Evolutionary conservation across 2,888 invertebrate genomes (phyloP), one percentile per base, ranked within the genome.

Genomic region (Buathra laborator): DNA sequence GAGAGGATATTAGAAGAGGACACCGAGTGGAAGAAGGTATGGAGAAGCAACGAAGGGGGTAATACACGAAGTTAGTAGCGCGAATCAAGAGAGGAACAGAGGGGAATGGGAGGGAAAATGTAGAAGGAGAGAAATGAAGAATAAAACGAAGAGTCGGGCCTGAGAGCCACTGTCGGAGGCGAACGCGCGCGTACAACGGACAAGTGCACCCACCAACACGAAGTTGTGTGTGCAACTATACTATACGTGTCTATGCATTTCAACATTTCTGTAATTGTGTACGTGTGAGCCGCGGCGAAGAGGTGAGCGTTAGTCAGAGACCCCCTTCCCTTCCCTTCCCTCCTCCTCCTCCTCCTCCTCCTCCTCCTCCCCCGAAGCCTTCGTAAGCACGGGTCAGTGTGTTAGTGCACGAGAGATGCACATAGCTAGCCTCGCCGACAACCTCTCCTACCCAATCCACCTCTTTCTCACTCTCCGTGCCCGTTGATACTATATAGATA

Each of bases 101-200:
- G 19, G 24, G 56, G 2, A 3, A 48, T 48, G 62, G 37, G 37
- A 9, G 37, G 37, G 6, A 9, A 37, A 19, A 3, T 10, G 56
- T 56, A 24, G 56, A 19, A 10, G 75, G 64, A 37, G 59, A 10
- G 74, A 75, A 46, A 74, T 12, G 19, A 75, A 64, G 32, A 75
- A 76, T 66, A 51, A 32, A 53, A 66, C 66, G 51, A 24, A 51
- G 51, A 76, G 19, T 16, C 16, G 19, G 7, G 9, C 9, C 24
- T 91, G 92, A 92, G 92, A 90, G 89, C 89, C 92, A 85, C 92
- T 92, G 92, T 74, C 74, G 80, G 24, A 85, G 88, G 89, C 77
- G 67, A 78, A 62, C 88, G 89, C 88, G 88, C 84, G 77, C 84
- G 87, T 88, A 89, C 90, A 89, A 90, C 90, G 89, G 88, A 89